These are phyloP conservation scores for Heteromurus nitidus DNA, from an alignment of 2,888 invertebrate species.

Conservation along the genomic window DNA sequence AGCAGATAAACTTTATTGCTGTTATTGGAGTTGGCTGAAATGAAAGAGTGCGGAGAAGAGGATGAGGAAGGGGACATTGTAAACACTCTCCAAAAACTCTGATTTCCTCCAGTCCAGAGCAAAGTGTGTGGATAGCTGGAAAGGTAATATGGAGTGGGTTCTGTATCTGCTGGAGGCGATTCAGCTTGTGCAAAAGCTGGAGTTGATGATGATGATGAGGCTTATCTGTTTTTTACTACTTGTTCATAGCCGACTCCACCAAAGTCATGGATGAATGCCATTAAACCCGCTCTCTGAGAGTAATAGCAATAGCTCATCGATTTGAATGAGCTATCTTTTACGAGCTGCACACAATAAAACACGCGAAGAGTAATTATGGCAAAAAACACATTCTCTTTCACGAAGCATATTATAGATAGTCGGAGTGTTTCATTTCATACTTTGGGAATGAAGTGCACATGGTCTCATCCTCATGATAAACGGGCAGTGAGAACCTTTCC, in stretches of 20 bases:
- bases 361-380: slow-evolving; percentile 57
- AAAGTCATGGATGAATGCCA: no score
- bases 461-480: not conserved
- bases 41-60: slow-evolving; percentile 10
- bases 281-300: no score
- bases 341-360: not conserved
- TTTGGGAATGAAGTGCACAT: not conserved
- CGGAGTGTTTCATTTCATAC: not conserved
- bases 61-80: not conserved
- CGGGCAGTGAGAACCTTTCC: not conserved
- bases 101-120: not conserved
- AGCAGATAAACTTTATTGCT: slow-evolving; percentile 50
- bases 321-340: slow-evolving; percentile 30
- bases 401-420: not conserved
- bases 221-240: slow-evolving; percentile 50
- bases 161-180: slow-evolving; percentile 47
- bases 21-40: slow-evolving; percentile 18
- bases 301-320: slow-evolving; percentile 55
- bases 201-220: slow-evolving; percentile 30
- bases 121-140: not conserved
- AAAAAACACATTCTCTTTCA: slow-evolving; percentile 13
- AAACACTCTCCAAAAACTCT: not conserved
- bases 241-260: no score
- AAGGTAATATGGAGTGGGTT: slow-evolving; percentile 15
- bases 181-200: slow-evolving; percentile 56